phyloP scores from a whole-genome alignment of 2,888 invertebrate species.

The Ctena decussata region DNA sequence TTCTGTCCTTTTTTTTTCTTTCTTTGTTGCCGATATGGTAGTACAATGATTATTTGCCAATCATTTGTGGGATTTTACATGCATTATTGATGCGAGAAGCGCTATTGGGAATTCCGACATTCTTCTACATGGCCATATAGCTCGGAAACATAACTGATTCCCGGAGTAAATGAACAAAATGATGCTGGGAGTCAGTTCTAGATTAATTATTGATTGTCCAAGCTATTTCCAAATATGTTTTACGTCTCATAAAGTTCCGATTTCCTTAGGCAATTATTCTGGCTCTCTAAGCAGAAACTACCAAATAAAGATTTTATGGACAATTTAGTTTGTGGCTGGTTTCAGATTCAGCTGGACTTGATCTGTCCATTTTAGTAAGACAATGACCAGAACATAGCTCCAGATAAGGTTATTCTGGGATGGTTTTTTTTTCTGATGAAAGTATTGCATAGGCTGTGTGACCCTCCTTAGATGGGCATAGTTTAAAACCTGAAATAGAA shows the following conservation, averaged over 20 bases:
- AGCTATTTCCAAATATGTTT: slow-evolving; percentile 47
- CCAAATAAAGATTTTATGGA: slow-evolving; percentile 14
- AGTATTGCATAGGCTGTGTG: no score
- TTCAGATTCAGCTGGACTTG: background rate
- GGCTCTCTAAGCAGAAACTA: slow-evolving; percentile 18
- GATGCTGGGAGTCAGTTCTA: slow-evolving; percentile 3
- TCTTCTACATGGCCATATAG: background rate
- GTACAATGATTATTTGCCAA: slow-evolving; percentile 24
- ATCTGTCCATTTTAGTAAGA: no score
- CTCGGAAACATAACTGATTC: background rate
- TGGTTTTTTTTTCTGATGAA: no score
- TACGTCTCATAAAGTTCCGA: slow-evolving; percentile 57
- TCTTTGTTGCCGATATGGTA: background rate
- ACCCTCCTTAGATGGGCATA: no score
- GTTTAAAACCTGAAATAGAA: no score
- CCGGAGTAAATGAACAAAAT: background rate
- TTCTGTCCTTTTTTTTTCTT: background rate
- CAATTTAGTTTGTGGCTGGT: background rate
- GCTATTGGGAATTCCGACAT: slow-evolving; percentile 25
- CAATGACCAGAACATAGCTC: no score
- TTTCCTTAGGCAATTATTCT: slow-evolving; percentile 43
- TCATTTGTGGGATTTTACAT: slow-evolving; percentile 41
- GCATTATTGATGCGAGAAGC: slow-evolving; percentile 50
- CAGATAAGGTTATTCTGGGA: no score
- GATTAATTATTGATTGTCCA: slow-evolving; percentile 62